These are phyloP conservation scores for Aethina tumida DNA, from an alignment of 1,140 invertebrate genomes.

Conservation along the genomic window DNA sequence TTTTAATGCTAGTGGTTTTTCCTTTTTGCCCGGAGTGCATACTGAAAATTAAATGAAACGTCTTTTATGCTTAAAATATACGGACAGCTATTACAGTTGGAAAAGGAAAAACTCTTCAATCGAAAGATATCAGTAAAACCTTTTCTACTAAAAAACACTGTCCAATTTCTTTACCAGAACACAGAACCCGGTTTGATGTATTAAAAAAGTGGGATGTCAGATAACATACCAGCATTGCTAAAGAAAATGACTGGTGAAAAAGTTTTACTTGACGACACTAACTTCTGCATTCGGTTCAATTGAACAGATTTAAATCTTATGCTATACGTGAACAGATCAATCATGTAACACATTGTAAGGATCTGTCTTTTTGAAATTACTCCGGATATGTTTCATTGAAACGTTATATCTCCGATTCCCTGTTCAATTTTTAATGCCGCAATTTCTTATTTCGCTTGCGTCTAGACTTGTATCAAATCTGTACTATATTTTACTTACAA, in stretches of 20 bases:
- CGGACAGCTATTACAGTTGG: conserved; percentile 12
- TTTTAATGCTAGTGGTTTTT: too few relatives aligned
- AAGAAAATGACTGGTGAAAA: conserved; percentile 31
- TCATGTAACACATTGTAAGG: conserved; percentile 26
- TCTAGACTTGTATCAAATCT: too few relatives aligned
- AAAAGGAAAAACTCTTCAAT: conserved; percentile 17
- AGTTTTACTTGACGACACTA: conserved; percentile 21
- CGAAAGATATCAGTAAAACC: conserved; percentile 25
- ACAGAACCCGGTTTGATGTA: conserved; percentile 28
- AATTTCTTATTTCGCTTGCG: too few relatives aligned
- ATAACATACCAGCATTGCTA: conserved; percentile 21
- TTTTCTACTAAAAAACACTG: conserved; percentile 22
- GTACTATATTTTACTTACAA: too few relatives aligned
- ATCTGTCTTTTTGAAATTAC: too few relatives aligned
- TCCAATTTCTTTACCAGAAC: conserved; percentile 29
- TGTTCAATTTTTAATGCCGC: too few relatives aligned
- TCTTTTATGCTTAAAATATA: conserved; percentile 27
- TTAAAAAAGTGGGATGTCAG: conserved; percentile 32
- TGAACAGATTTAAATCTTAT: conserved; percentile 31
- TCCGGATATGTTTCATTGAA: too few relatives aligned
- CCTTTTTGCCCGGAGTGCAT: conserved; percentile 13
- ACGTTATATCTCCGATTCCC: too few relatives aligned
- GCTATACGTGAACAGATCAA: conserved; percentile 31
- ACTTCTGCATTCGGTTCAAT: conserved; percentile 25
- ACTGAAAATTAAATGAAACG: conserved; percentile 27